Base-by-base conservation (phyloP, 2,797 vertebrate genomes). In the Botia kubotai region DNA sequence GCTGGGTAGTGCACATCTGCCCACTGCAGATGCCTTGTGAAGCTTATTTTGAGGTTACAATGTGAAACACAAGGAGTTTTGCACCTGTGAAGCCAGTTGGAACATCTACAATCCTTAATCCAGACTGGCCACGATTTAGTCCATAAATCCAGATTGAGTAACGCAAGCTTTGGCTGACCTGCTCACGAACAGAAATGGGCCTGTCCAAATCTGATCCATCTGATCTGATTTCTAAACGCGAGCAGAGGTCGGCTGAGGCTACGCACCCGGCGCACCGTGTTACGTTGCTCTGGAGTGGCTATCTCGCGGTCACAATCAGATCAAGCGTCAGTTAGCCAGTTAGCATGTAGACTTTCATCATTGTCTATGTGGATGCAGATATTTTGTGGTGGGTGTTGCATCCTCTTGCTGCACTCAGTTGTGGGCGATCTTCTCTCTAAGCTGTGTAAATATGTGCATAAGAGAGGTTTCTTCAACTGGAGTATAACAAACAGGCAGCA, bases 161-260 rank as follows among this genome's bases (percentile, higher is more conserved):
- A 12, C 12, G n/a, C 68, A 65, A 62, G 50, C 11, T 5, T 76
- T 79, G 66, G n/a, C 46, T 23, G 46, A 69, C 58, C 55, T 66
- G 71, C 43, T 26, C 68, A 71, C 13, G 52, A 39, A 63, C 69
- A 36, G 58, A 26, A 39, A 52, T 62, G 58, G 21, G 39, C 26
- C 60, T 29, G 70, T 77, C 36, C 48, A 33, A 43, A 46, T 33
- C 79, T 50, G 55, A 75, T 66, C 70, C n/a, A 55, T 72, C 77
- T 85, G 80, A 85, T 86, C 82, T 75, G 26, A 76, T 70, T 69
- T 48, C 69, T 17, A 72, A 55, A 68, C 72, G 60, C 4, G 8
- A 39, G 72, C 36, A 8, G 69, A 71, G 85, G 82, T 81, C 75
- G 48, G 8, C 65, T 36, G 33, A 83, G 87, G 75, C 43, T 21